Evolutionary conservation across 2,888 invertebrate species (phyloP).

Genomic region (Archaeoteleia sp.): DNA sequence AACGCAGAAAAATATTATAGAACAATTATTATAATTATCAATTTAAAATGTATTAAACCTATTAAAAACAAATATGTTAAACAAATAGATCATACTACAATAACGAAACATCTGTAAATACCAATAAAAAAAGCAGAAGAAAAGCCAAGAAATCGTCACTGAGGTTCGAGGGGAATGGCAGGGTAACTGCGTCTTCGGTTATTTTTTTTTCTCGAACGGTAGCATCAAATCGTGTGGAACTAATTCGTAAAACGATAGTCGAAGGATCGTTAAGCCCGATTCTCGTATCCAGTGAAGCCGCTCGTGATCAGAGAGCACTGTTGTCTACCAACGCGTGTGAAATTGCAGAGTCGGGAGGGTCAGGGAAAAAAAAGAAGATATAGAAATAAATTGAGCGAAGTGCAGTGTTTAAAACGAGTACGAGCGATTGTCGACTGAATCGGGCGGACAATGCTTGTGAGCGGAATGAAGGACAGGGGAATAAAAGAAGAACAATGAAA

Average conservation of each 20-base stretch:
- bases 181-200: no score
- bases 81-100: no score
- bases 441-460: constrained; percentile 1
- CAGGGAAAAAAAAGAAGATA: constrained; percentile 4
- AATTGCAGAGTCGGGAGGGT: constrained; percentile 7
- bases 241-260: constrained; percentile 4
- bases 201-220: background rate
- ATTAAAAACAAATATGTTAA: no score
- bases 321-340: constrained; percentile 9
- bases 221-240: constrained; percentile 16
- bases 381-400: constrained; percentile 13
- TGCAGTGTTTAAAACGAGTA: constrained; percentile 8
- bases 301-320: background rate
- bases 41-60: no score
- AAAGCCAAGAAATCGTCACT: no score
- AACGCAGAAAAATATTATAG: no score
- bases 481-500: constrained; percentile 25
- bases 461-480: constrained; percentile 10
- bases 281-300: background rate
- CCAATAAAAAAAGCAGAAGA: no score
- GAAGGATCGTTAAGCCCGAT: constrained; percentile 14
- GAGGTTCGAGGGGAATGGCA: no score
- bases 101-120: no score
- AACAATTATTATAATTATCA: no score
- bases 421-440: background rate